Evolutionary conservation across 2,888 invertebrate genomes (phyloP).

Genomic region (Yponomeuta plumbellus): DNA sequence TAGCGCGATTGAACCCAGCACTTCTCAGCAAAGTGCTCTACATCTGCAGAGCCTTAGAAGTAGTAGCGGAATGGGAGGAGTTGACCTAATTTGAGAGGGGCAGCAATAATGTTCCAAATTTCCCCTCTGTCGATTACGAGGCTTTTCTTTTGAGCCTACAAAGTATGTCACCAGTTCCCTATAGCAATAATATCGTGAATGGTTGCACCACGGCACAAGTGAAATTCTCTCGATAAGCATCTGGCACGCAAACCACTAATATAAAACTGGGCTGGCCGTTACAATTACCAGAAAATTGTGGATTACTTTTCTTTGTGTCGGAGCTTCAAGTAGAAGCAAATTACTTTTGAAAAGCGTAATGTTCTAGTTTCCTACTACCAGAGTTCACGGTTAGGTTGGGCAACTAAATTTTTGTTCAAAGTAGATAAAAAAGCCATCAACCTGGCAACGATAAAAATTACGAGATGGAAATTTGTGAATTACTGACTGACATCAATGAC

Average conservation of each 20-base stretch:
- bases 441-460: too few relatives aligned
- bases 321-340: not conserved
- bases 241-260: slow-evolving; percentile 53
- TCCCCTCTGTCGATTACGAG: not conserved
- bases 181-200: not conserved
- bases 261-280: slow-evolving; percentile 35
- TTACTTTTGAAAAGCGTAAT: not conserved
- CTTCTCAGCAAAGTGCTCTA: too few relatives aligned
- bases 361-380: not conserved
- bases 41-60: too few relatives aligned
- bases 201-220: not conserved
- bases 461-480: too few relatives aligned
- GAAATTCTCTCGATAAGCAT: slow-evolving; percentile 1
- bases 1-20: too few relatives aligned
- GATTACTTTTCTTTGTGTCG: not conserved
- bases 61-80: too few relatives aligned
- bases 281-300: not conserved
- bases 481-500: too few relatives aligned
- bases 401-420: not conserved
- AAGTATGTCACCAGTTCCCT: not conserved
- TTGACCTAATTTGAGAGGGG: not conserved
- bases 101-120: not conserved
- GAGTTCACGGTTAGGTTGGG: not conserved
- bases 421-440: too few relatives aligned
- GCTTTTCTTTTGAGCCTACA: not conserved